These are phyloP conservation scores for Triplophysa rosa DNA, from an alignment of 2,113 vertebrate genomes.

Conservation along the genomic window DNA sequence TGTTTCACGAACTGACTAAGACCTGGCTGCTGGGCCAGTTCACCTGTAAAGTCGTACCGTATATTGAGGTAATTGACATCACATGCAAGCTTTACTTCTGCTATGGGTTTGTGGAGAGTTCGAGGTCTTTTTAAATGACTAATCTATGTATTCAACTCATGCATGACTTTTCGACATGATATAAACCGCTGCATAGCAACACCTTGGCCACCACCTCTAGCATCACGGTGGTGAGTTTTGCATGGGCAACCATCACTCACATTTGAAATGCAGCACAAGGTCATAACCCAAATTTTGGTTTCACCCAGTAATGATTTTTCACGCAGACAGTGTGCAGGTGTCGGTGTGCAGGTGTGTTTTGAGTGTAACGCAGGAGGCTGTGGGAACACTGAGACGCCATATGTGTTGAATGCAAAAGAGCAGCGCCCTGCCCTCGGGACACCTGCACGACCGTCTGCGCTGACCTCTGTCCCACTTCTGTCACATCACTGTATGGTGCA, in stretches of 20 bases:
- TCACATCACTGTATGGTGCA: not conserved
- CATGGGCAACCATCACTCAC: too few relatives aligned
- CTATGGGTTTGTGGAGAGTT: not conserved
- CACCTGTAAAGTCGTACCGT: constrained; percentile 95
- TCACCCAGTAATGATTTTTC: not conserved
- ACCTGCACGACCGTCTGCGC: not conserved
- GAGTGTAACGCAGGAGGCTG: not conserved
- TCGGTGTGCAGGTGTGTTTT: not conserved
- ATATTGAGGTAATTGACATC: constrained; percentile 86
- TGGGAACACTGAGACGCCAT: not conserved
- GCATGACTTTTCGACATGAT: too few relatives aligned
- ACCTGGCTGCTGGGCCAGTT: constrained; percentile 95
- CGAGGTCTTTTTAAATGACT: not conserved
- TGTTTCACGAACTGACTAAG: constrained; percentile 95
- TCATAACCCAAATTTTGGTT: too few relatives aligned
- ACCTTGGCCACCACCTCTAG: not conserved
- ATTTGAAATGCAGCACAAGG: too few relatives aligned
- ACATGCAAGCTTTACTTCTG: too few relatives aligned
- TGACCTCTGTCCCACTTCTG: constrained; percentile 13
- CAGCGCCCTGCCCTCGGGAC: constrained; percentile 22
- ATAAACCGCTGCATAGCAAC: not conserved
- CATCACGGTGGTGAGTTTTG: not conserved
- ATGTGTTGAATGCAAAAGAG: constrained; percentile 3
- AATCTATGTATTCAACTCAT: not conserved
- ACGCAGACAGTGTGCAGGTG: not conserved